Conservation (phyloP, 2,113 vertebrate species). For the Ptilonorhynchus violaceus region DNA sequence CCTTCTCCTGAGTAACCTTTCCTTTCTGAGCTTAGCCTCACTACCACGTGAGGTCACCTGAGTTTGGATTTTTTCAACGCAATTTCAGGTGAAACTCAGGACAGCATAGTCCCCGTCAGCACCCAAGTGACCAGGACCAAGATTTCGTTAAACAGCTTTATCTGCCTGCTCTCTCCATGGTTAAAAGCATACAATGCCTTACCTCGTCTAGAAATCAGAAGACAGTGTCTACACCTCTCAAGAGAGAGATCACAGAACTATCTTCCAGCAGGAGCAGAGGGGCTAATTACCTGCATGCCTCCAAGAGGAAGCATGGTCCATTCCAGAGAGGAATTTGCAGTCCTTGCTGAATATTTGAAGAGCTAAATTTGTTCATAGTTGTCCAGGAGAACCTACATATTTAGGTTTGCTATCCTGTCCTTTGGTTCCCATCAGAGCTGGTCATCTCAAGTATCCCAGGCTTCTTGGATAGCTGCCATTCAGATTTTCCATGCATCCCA, state of each 20-base stretch:
- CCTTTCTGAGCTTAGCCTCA: neutral
- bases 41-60: neutral
- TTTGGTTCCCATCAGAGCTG: neutral
- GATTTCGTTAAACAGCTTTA: neutral
- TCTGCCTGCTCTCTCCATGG: neutral
- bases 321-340: neutral
- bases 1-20: neutral
- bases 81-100: neutral
- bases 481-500: neutral
- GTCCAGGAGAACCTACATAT: neutral
- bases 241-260: neutral
- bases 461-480: neutral
- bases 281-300: neutral
- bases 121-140: neutral
- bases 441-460: neutral
- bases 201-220: neutral
- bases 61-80: neutral
- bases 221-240: neutral
- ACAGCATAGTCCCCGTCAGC: neutral
- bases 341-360: neutral
- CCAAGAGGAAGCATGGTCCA: neutral
- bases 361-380: neutral
- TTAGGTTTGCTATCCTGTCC: neutral
- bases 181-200: neutral
- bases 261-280: neutral